Evolutionary conservation across 2,113 vertebrate species (phyloP).

Genomic region (Henicopernis longicauda): DNA sequence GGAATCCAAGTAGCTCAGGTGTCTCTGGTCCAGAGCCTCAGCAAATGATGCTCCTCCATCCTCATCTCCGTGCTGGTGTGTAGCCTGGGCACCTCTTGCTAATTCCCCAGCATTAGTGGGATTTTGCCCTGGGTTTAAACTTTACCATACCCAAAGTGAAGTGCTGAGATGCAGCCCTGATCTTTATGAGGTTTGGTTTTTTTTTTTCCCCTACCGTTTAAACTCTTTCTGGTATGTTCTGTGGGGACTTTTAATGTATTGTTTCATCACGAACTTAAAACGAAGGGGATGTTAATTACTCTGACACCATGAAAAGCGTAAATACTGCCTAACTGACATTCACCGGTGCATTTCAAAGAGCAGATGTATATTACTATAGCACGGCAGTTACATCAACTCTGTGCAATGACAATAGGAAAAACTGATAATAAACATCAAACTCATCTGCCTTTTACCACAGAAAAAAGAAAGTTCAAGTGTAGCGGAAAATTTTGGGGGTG

Average conservation of each 20-base stretch:
- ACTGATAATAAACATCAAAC: slow-evolving; percentile 40
- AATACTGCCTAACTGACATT: background rate
- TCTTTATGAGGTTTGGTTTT: background rate
- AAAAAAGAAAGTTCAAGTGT: background rate
- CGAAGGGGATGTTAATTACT: background rate
- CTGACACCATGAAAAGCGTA: background rate
- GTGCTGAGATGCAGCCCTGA: background rate
- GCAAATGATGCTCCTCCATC: background rate
- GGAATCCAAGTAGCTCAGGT: slow-evolving; percentile 10
- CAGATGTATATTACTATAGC: background rate
- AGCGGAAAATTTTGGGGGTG: slow-evolving; percentile 27
- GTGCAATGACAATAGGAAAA: slow-evolving; percentile 9
- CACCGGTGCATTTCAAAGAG: slow-evolving; percentile 30
- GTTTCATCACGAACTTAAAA: background rate
- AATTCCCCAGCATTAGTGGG: background rate
- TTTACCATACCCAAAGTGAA: background rate
- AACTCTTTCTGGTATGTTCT: background rate
- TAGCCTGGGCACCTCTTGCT: background rate
- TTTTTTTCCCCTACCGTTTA: background rate
- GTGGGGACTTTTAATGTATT: background rate
- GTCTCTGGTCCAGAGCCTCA: background rate
- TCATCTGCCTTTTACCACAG: slow-evolving; percentile 32
- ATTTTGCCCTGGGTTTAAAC: background rate
- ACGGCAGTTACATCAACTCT: background rate
- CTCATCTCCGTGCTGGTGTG: rapidly evolving